phyloP scores from a whole-genome alignment of 1,140 invertebrate genomes.

The Neodiprion lecontei region DNA sequence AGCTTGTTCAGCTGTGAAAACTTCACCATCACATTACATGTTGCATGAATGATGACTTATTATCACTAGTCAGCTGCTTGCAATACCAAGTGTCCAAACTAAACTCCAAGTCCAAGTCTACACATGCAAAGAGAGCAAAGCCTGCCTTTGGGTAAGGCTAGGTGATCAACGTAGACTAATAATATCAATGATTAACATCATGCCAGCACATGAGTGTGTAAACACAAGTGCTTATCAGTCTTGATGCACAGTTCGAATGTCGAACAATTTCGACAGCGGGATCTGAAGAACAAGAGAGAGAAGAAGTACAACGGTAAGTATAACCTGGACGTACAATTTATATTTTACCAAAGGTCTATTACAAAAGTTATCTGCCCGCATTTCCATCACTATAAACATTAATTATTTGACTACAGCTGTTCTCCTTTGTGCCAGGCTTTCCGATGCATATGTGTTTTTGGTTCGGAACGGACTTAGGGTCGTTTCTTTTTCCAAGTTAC shows the following conservation, averaged over 20 bases:
- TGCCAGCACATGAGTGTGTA: background rate
- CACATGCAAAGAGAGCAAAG: too few species aligned
- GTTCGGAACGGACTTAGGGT: conserved; percentile 64
- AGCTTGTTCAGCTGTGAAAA: too few species aligned
- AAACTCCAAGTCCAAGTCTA: too few species aligned
- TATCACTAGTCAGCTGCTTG: too few species aligned
- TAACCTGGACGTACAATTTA: background rate
- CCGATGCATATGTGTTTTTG: conserved; percentile 68
- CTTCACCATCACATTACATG: too few species aligned
- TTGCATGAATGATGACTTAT: too few species aligned
- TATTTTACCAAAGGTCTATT: background rate
- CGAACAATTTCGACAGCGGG: background rate
- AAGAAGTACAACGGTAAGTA: background rate
- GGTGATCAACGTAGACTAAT: background rate
- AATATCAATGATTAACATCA: background rate
- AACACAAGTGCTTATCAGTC: conserved; percentile 2
- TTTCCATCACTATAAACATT: background rate
- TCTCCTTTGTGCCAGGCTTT: conserved; percentile 15
- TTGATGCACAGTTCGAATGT: background rate
- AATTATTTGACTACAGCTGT: background rate
- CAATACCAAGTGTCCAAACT: too few species aligned
- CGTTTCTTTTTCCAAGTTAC: conserved; percentile 65
- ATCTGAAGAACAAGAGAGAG: background rate
- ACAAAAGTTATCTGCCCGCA: background rate
- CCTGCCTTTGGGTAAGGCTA: background rate